These are phyloP conservation scores for Macrochelys suwanniensis DNA, from an alignment of 2,797 vertebrate genomes.

Conservation along the genomic window DNA sequence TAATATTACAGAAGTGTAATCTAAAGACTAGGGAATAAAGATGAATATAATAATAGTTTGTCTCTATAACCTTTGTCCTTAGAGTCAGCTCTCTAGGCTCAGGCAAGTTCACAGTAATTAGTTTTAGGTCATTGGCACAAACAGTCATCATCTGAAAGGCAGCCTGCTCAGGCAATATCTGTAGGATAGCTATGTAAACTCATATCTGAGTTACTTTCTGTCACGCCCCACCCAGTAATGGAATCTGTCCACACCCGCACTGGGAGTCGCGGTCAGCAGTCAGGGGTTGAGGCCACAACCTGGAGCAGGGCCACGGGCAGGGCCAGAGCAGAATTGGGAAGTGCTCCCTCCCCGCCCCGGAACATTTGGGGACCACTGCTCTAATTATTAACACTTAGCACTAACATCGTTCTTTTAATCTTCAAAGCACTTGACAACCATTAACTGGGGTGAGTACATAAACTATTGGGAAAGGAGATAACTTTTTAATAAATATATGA, in stretches of 20 bases:
- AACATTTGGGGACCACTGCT: too few species aligned
- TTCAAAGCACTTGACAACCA: neutral
- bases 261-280: too few species aligned
- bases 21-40: neutral
- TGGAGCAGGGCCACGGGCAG: too few species aligned
- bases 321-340: too few species aligned
- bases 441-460: neutral
- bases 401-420: accelerated
- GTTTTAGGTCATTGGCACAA: neutral
- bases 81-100: neutral
- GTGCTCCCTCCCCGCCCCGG: too few species aligned
- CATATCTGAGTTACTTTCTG: neutral
- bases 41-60: neutral
- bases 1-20: neutral
- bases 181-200: neutral
- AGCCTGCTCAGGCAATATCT: neutral
- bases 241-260: too few species aligned
- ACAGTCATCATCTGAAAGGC: neutral
- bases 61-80: neutral
- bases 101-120: neutral
- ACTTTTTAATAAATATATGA: neutral
- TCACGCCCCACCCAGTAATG: too few species aligned
- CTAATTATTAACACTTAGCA: neutral
- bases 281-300: too few species aligned
- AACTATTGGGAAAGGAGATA: neutral